A percentile compares a stretch with the other conserved stretches of the same genome.
phyloP scores from a whole-genome alignment of 92 coral and sea anemone genomes.

The Nematostella vectensis region DNA sequence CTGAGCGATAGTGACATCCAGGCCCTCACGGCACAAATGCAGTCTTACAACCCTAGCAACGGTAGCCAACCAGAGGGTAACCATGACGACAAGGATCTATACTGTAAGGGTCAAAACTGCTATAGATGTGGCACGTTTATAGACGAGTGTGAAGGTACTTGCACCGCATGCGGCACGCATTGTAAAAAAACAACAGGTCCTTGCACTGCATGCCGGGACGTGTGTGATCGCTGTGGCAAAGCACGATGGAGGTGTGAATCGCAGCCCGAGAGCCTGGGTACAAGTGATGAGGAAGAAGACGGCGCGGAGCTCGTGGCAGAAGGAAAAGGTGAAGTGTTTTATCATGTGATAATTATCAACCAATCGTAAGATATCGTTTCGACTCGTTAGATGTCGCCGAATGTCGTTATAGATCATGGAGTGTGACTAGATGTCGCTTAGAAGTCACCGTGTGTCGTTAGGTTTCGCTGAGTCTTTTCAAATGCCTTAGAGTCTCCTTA shows the following conservation, averaged over 20 bases:
- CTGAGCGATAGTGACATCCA: conserved; percentile 60
- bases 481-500: too few relatives aligned
- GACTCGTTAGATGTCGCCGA: too few relatives aligned
- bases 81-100: background rate
- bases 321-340: conserved; percentile 18
- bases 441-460: too few relatives aligned
- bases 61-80: background rate
- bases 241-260: conserved; percentile 50
- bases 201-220: conserved; percentile 62
- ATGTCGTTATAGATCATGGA: too few relatives aligned
- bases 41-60: conserved; percentile 10
- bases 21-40: conserved; percentile 50
- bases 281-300: conserved; percentile 7
- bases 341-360: background rate
- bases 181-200: conserved; percentile 62
- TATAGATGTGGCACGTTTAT: conserved; percentile 48
- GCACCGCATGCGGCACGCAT: conserved; percentile 61
- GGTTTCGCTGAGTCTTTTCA: too few relatives aligned
- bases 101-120: conserved; percentile 57
- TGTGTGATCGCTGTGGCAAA: conserved; percentile 47
- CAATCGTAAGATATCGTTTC: too few relatives aligned
- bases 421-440: too few relatives aligned
- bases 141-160: conserved; percentile 57
- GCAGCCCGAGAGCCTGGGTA: conserved; percentile 19
- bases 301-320: conserved; percentile 14